phyloP scores from a whole-genome alignment of 2,797 vertebrate species.

The Coregonus sp. region DNA sequence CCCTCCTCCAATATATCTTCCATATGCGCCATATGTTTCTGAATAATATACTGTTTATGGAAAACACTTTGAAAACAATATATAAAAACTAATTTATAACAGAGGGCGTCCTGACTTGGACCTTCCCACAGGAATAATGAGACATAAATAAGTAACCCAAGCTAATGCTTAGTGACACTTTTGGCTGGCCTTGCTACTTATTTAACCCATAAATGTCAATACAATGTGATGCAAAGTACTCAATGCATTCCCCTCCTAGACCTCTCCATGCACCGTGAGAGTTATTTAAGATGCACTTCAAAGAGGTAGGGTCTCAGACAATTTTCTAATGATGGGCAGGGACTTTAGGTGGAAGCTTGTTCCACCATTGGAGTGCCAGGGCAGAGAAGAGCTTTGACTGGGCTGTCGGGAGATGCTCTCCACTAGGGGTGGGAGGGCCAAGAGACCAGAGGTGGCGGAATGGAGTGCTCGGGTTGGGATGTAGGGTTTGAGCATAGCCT shows the following conservation, averaged over 20 bases:
- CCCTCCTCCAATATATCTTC: slow-evolving; percentile 30
- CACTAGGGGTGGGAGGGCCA: no score
- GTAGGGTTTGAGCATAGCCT: no score
- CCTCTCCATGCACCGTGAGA: no score
- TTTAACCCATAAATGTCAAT: slow-evolving; percentile 39
- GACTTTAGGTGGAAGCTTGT: no score
- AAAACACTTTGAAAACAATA: slow-evolving; percentile 44
- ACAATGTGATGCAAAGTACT: slow-evolving; percentile 37
- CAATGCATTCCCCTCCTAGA: slow-evolving; percentile 21
- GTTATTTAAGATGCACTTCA: no score
- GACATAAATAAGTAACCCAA: slow-evolving; percentile 46
- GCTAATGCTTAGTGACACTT: slow-evolving; percentile 47
- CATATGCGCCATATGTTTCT: slow-evolving; percentile 9
- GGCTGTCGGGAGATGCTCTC: no score
- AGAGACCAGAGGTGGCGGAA: no score
- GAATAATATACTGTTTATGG: slow-evolving; percentile 7
- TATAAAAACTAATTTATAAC: slow-evolving; percentile 48
- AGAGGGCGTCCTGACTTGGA: slow-evolving; percentile 37
- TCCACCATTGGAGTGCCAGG: no score
- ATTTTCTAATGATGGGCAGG: no score
- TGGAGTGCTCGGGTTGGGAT: no score
- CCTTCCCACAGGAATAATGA: slow-evolving; percentile 29
- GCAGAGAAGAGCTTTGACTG: no score
- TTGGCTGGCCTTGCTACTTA: slow-evolving; percentile 40
- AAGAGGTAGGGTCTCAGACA: no score